A percentile compares a stretch with the other conserved stretches of the same genome.
Evolutionary conservation across 2,113 vertebrate genomes (phyloP).

Genomic region (Shinisaurus crocodilurus): DNA sequence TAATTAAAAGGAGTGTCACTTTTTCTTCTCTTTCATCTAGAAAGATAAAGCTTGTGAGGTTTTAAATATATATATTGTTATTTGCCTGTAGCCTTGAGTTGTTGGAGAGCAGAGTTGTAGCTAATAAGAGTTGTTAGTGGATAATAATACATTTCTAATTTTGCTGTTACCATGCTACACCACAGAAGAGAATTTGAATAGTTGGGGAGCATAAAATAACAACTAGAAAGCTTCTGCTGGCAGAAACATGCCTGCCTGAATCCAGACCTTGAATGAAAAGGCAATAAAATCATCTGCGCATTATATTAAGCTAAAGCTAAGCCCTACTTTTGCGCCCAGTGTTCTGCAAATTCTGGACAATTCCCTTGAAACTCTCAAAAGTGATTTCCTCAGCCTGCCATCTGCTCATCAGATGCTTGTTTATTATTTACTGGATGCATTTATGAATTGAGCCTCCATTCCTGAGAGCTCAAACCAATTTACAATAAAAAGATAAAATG

Average conservation of each 20-base stretch:
- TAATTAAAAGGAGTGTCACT: background rate
- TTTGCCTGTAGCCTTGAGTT: background rate
- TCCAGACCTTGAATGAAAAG: background rate
- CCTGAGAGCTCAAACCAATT: too few species aligned
- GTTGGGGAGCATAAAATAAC: background rate
- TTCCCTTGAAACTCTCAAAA: background rate
- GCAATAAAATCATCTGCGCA: background rate
- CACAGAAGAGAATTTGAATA: slow-evolving; percentile 46
- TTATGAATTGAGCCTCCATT: too few species aligned
- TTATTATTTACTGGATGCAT: too few species aligned
- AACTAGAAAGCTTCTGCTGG: background rate
- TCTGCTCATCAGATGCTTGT: background rate
- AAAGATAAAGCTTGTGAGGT: background rate
- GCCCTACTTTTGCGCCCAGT: slow-evolving; percentile 4
- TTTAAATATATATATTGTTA: too few species aligned
- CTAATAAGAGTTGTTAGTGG: slow-evolving; percentile 10
- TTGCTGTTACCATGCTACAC: slow-evolving; percentile 18
- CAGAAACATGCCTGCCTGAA: background rate
- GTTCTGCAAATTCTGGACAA: background rate
- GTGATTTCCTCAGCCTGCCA: background rate
- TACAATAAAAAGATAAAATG: too few species aligned
- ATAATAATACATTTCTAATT: slow-evolving; percentile 28
- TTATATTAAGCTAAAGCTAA: background rate
- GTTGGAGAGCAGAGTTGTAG: background rate
- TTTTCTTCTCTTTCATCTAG: background rate